Conservation (phyloP, 2,888 invertebrate species). For the Ptilodon capucinus region DNA sequence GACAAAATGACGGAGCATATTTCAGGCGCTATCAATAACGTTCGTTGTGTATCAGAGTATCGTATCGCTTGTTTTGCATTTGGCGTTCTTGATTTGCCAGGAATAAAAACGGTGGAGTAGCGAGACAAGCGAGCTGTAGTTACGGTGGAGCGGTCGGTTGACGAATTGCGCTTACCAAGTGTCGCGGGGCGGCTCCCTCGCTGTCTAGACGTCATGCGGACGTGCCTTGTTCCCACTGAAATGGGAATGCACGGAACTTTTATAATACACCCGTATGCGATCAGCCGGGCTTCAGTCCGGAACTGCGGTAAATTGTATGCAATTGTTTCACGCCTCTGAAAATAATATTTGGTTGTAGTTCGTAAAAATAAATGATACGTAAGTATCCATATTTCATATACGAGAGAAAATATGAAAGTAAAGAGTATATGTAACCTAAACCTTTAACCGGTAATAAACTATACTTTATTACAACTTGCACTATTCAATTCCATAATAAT, state of each 20-base stretch:
- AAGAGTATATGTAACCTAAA: too few species aligned
- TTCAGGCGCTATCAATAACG: slow-evolving; percentile 53
- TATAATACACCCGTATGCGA: slow-evolving; percentile 17
- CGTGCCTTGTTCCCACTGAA: slow-evolving; percentile 37
- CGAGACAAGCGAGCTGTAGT: slow-evolving; percentile 26
- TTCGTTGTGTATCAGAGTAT: slow-evolving; percentile 41
- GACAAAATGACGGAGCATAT: slow-evolving; percentile 54
- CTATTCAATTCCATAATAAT: too few species aligned
- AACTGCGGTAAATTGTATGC: not conserved
- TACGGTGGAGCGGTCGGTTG: slow-evolving; percentile 43
- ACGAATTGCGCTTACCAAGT: slow-evolving; percentile 47
- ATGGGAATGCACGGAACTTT: slow-evolving; percentile 41
- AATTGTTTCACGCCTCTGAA: too few species aligned
- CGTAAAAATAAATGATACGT: too few species aligned
- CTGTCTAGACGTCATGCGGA: slow-evolving; percentile 43
- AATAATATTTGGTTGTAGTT: too few species aligned
- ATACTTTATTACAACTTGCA: too few species aligned
- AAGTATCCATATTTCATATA: too few species aligned
- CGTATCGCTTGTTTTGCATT: slow-evolving; percentile 45
- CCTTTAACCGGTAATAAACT: too few species aligned
- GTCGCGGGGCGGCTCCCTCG: slow-evolving; percentile 25
- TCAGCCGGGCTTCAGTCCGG: not conserved
- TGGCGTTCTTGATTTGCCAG: slow-evolving; percentile 32
- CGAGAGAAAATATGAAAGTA: too few species aligned
- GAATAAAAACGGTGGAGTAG: slow-evolving; percentile 37